phyloP scores from a whole-genome alignment of 1,140 invertebrate species.

The Aphis craccivora region DNA sequence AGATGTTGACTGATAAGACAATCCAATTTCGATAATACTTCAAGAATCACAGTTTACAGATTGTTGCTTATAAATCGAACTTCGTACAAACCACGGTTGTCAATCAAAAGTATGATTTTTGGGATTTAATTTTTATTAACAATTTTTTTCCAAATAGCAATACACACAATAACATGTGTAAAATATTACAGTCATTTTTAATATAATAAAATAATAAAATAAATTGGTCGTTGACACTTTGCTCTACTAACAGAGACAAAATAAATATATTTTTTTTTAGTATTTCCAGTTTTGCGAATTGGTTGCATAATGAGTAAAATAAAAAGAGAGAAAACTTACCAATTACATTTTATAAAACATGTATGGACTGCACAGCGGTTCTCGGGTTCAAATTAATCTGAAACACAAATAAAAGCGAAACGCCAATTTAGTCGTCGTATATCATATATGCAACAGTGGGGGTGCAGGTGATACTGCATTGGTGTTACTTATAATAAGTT shows the following conservation, averaged over 20 bases:
- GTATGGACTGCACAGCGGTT: background rate
- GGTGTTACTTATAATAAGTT: background rate
- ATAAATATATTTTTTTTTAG: background rate
- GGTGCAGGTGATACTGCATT: background rate
- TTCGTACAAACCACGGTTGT: background rate
- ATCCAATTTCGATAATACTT: background rate
- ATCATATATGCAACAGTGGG: background rate
- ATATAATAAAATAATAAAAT: background rate
- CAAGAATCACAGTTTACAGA: background rate
- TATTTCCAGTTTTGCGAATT: background rate
- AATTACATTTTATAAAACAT: background rate
- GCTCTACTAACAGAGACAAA: background rate
- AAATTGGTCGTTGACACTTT: background rate
- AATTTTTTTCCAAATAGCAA: background rate
- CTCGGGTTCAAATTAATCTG: background rate
- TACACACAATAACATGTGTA: too few species aligned
- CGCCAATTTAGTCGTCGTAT: background rate
- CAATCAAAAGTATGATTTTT: background rate
- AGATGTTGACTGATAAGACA: background rate
- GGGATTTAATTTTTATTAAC: background rate
- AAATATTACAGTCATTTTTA: background rate
- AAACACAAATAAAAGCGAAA: conserved; percentile 15
- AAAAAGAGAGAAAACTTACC: conserved; percentile 15
- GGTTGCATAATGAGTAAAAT: background rate
- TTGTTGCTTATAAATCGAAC: background rate